Evolutionary conservation across 1,140 invertebrate genomes (phyloP).

Genomic region (Drosophila bocqueti): DNA sequence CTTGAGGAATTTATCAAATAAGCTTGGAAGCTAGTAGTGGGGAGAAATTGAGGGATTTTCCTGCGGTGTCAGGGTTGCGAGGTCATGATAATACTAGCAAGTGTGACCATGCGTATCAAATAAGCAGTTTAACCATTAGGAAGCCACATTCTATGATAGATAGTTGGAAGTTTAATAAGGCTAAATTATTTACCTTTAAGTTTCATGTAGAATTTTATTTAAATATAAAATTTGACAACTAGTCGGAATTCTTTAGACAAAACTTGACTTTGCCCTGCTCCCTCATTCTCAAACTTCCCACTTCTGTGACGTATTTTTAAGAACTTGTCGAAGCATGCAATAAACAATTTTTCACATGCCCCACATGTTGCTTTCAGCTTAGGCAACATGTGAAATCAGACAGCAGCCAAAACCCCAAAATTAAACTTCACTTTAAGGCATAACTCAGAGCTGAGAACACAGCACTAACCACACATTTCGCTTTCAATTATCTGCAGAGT

Average conservation of each 20-base stretch:
- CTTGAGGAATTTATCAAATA: constrained; percentile 15
- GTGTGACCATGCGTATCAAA: background rate
- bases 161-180: background rate
- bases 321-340: constrained; percentile 64
- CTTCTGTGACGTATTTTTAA: constrained; percentile 32
- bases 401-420: background rate
- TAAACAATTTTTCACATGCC: constrained; percentile 62
- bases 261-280: background rate
- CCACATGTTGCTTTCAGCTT: constrained; percentile 35
- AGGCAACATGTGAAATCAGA: constrained; percentile 36
- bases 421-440: constrained; percentile 40
- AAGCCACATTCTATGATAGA: background rate
- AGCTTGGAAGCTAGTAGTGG: background rate
- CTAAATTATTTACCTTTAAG: background rate
- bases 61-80: background rate
- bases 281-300: background rate
- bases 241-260: constrained; percentile 22
- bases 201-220: background rate
- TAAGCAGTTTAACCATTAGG: background rate
- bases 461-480: constrained; percentile 9
- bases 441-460: constrained; percentile 29
- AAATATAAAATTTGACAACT: background rate
- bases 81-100: background rate
- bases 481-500: constrained; percentile 68
- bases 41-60: background rate